Base-by-base conservation (phyloP, 2,797 vertebrate species). In the Pangasius sanitwongsei region DNA sequence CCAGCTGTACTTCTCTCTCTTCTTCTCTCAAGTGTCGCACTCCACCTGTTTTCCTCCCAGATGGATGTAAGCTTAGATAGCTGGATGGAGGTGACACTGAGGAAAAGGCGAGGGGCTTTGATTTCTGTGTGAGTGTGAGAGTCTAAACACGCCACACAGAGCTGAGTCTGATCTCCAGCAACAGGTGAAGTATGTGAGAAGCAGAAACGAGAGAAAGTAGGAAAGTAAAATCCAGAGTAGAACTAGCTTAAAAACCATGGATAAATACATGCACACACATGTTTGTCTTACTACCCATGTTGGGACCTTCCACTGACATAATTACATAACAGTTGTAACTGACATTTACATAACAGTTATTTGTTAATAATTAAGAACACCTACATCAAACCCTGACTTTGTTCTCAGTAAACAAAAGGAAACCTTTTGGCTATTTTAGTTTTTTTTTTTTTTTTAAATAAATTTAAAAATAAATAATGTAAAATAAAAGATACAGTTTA, bases 11-110 rank as follows among this genome's bases (percentile, higher is more conserved):
- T 67, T 31, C 77, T 59, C 69, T 67, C 75, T 67, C 13, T 55
- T 55, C n/a, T 57, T 75, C 23, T 70, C 83, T 75, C 80, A 53
- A 31, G 86, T 87, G 86, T 88, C 78, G 41, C 65, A 65, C 86
- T 87, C 70, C 90, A 91, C 83, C 90, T 91, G 88, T 91, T 80
- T 89, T 88, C 83, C 57, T 91, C 55, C 74, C 89, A 91, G 63
- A 15, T 63, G 82, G 85, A 87, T 72, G 85, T 37, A 50, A 81
- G 75, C 84, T 86, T 86, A 86, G 88, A 82, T 89, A 59, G 34
- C 75, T 48, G 82, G 83, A 85, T 74, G 83, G 85, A 90, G 86
- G 70, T 70, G 89, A 69, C 81, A 86, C 86, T 70, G 69, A 83
- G 69, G 86, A 86, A 80, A 85, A 44, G 44, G 48, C 44, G 37